phyloP scores from a whole-genome alignment of 2,888 invertebrate species.

The Drosophila lutescens region DNA sequence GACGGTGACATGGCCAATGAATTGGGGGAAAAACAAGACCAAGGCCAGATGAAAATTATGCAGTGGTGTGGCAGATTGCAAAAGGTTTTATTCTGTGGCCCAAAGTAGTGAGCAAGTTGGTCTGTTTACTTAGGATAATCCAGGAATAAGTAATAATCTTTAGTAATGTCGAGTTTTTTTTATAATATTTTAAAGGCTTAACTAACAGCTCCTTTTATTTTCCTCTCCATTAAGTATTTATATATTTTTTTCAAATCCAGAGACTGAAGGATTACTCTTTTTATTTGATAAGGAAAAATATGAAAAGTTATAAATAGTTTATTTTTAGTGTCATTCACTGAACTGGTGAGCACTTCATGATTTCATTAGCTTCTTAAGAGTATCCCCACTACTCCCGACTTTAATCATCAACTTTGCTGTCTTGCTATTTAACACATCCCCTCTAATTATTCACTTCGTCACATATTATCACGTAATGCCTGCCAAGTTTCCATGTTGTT shows the following conservation, averaged over 20 bases:
- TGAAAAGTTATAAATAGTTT: no score
- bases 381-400: constrained; percentile 3
- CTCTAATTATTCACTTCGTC: constrained; percentile 42
- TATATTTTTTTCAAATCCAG: not conserved
- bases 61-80: constrained; percentile 25
- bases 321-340: not conserved
- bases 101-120: constrained; percentile 7
- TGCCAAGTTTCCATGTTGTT: constrained; percentile 39
- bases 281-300: no score
- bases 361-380: not conserved
- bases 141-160: not conserved
- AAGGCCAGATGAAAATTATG: constrained; percentile 30
- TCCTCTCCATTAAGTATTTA: no score
- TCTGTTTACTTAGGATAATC: constrained; percentile 21
- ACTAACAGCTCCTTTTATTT: no score
- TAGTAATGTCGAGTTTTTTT: no score
- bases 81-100: constrained; percentile 13
- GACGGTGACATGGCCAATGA: constrained; percentile 48
- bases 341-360: not conserved
- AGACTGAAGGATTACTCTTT: no score
- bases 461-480: constrained; percentile 42
- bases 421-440: constrained; percentile 18
- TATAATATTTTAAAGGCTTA: not conserved
- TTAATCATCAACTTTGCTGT: constrained; percentile 13
- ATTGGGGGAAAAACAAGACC: constrained; percentile 41